These are phyloP conservation scores for Volucella inanis DNA, from an alignment of 2,888 invertebrate genomes.

Conservation along the genomic window DNA sequence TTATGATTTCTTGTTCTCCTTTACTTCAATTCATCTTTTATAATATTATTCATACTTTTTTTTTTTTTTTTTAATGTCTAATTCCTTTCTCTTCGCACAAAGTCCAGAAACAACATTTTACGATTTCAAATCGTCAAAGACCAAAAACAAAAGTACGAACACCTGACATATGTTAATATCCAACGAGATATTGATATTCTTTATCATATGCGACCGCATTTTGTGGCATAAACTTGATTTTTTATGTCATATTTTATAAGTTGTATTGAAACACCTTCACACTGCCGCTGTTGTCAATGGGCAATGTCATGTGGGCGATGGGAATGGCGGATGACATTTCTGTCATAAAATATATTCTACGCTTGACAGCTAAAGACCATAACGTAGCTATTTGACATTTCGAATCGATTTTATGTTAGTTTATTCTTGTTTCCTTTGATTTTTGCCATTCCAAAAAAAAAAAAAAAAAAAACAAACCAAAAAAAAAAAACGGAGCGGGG, in stretches of 20 bases:
- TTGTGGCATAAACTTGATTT: slow-evolving; percentile 50
- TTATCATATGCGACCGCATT: slow-evolving; percentile 26
- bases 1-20: too few relatives aligned
- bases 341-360: slow-evolving; percentile 39
- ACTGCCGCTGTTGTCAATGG: neutral
- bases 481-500: neutral
- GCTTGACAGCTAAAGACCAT: slow-evolving; percentile 57
- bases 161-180: slow-evolving; percentile 1
- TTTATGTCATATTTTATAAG: slow-evolving; percentile 43
- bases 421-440: neutral
- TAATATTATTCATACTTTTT: too few relatives aligned
- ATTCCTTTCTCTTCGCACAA: too few relatives aligned
- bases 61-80: too few relatives aligned
- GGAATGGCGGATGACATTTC: slow-evolving; percentile 29
- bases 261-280: slow-evolving; percentile 27
- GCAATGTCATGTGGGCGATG: slow-evolving; percentile 44
- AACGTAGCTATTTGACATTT: slow-evolving; percentile 49
- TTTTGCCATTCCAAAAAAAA: neutral
- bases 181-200: neutral
- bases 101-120: too few relatives aligned
- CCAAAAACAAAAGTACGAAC: neutral
- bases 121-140: neutral
- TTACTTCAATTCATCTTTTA: too few relatives aligned
- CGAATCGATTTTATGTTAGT: slow-evolving; percentile 6
- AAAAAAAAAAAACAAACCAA: too few relatives aligned